phyloP scores from a whole-genome alignment of 92 coral and sea anemone species.

The Heliopora coerulea region DNA sequence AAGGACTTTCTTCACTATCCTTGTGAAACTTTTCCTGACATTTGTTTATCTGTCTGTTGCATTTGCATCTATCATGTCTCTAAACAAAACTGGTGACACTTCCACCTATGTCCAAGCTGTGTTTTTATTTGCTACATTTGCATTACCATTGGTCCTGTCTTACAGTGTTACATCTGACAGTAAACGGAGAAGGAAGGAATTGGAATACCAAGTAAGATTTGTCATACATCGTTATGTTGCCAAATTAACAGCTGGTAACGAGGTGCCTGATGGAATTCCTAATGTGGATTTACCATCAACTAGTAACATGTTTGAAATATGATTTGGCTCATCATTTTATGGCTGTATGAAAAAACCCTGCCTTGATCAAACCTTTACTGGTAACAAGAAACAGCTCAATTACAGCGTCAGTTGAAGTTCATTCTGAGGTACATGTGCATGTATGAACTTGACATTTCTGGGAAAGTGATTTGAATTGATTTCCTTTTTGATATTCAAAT shows the following conservation, averaged over 20 bases:
- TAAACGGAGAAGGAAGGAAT: slow-evolving; percentile 30
- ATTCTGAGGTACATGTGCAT: too few species aligned
- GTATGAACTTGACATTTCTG: too few species aligned
- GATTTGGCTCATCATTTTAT: too few species aligned
- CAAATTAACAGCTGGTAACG: neutral
- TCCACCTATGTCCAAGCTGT: slow-evolving; percentile 67
- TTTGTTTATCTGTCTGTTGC: slow-evolving; percentile 45
- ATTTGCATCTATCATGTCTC: slow-evolving; percentile 81
- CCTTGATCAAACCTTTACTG: too few species aligned
- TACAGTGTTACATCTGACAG: slow-evolving; percentile 1
- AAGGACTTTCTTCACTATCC: slow-evolving; percentile 26
- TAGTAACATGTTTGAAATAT: slow-evolving; percentile 17
- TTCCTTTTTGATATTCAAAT: too few species aligned
- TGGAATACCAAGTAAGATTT: slow-evolving; percentile 40
- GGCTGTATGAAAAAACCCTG: too few species aligned
- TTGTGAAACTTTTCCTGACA: slow-evolving; percentile 19
- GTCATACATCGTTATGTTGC: slow-evolving; percentile 36
- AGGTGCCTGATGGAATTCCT: neutral
- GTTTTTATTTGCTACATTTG: slow-evolving; percentile 33
- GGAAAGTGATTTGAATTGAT: too few species aligned
- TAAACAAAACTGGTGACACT: slow-evolving; percentile 64
- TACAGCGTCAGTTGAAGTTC: too few species aligned
- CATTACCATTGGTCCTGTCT: slow-evolving; percentile 17
- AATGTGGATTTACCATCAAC: neutral
- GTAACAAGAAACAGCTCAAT: too few species aligned